phyloP scores from a whole-genome alignment of 2,888 invertebrate species.

The Megamerina dolium region DNA sequence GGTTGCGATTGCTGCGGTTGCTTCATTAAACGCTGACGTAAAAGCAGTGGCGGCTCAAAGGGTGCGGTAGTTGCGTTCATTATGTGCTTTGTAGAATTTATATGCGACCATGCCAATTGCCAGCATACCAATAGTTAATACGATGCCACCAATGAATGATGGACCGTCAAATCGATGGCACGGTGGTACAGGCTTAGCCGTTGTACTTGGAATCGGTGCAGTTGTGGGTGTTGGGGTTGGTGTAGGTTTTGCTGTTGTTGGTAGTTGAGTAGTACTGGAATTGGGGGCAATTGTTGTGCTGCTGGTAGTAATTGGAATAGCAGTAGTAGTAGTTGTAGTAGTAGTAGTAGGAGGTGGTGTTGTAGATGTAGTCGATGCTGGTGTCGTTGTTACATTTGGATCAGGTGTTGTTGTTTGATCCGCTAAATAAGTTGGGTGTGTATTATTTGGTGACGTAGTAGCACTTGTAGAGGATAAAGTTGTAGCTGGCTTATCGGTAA shows the following conservation, averaged over 20 bases:
- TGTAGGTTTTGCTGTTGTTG: slow-evolving; percentile 18
- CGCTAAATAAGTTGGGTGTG: not conserved
- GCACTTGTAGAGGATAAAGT: slow-evolving; percentile 3
- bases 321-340: slow-evolving; percentile 20
- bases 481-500: slow-evolving; percentile 7
- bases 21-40: slow-evolving; percentile 43
- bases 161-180: slow-evolving; percentile 63
- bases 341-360: slow-evolving; percentile 10
- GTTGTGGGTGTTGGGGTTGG: slow-evolving; percentile 25
- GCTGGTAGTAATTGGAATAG: slow-evolving; percentile 23
- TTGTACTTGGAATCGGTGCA: slow-evolving; percentile 28
- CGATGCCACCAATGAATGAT: slow-evolving; percentile 80
- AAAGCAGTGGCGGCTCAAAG: slow-evolving; percentile 58
- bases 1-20: slow-evolving; percentile 23
- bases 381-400: slow-evolving; percentile 8
- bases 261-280: too few species aligned
- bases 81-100: slow-evolving; percentile 81
- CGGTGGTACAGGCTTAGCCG: slow-evolving; percentile 36
- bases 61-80: slow-evolving; percentile 82
- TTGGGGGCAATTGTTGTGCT: slow-evolving; percentile 26
- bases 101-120: slow-evolving; percentile 77
- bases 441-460: slow-evolving; percentile 1
- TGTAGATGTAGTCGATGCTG: slow-evolving; percentile 17
- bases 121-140: slow-evolving; percentile 69
- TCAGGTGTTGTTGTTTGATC: slow-evolving; percentile 7